phyloP scores from a whole-genome alignment of 2,113 vertebrate species.

The Sterna hirundo region DNA sequence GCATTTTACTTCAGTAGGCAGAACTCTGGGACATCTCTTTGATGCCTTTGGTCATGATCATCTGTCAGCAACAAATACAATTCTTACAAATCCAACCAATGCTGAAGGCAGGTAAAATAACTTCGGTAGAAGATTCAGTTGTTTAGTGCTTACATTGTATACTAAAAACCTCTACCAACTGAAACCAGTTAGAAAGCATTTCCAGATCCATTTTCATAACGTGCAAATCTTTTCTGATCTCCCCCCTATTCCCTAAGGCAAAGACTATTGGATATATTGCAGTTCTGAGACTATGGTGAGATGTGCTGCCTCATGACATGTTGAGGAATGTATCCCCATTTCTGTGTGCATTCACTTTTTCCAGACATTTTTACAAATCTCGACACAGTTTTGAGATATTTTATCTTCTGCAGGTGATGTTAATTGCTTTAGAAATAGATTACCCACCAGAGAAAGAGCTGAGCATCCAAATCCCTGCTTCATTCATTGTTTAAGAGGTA shows the following conservation, averaged over 20 bases:
- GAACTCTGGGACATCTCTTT: not conserved
- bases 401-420: not conserved
- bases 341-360: not conserved
- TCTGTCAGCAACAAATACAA: not conserved
- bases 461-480: not conserved
- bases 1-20: not conserved
- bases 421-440: constrained; percentile 19
- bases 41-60: not conserved
- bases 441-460: not conserved
- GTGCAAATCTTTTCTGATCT: not conserved
- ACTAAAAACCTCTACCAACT: not conserved
- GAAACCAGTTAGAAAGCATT: not conserved
- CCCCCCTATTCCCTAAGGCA: not conserved
- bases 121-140: not conserved
- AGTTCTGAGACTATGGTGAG: not conserved
- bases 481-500: not conserved
- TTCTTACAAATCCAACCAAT: not conserved
- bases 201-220: not conserved
- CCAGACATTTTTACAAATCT: not conserved
- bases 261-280: not conserved
- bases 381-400: not conserved
- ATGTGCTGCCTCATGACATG: not conserved
- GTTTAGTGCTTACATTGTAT: not conserved
- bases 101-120: not conserved
- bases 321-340: not conserved